Base-by-base conservation (phyloP, 2,797 vertebrate genomes). In the Cyprinodon diabolis region DNA sequence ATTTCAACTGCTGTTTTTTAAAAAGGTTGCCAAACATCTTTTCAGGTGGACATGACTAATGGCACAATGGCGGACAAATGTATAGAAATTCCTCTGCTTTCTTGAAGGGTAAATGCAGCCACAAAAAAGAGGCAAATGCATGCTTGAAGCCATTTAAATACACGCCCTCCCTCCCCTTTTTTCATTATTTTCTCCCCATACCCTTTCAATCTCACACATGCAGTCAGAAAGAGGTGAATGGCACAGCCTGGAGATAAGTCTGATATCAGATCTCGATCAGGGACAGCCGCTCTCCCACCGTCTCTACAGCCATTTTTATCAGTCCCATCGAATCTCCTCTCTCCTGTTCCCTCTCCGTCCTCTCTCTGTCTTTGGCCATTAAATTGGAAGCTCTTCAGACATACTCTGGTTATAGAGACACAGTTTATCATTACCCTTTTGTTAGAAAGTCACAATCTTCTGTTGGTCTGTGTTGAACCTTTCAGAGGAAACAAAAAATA, bases 181-280 rank as follows among this genome's bases (percentile, higher is more conserved):
- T 48, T 71, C 15, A 75, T 74, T 17, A 78, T 49, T 73, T 23
- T 66, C 49, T 75, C 51, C 45, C 21, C 10, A 23, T 15, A 30
- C 35, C 1, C 51, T 40, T 60, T 68, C 23, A 6, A 1, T 2
- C 9, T 66, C 51, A 65, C 69, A 77, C 66, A 68, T 63, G 55
- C 77, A 80, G 57, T 54, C 51, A 55, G 49, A 76, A 67, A 60
- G 76, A 86, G 76, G 76, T 88, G 90, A 92, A 79, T 87, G 86
- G 75, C 84, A 65, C 77, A 77, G 75, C 76, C 74, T 56, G 67
- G 73, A 82, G 90, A 91, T 92, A 91, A 83, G 79, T 72, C 72
- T 52, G 62, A 60, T 90, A 90, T 91, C 91, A 81, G 88, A 76
- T 68, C 78, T 78, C 75, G 77, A 92, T 90, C 86, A 12, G 76